Conservation (phyloP, 2,797 vertebrate species). For the Leuciscus waleckii region DNA sequence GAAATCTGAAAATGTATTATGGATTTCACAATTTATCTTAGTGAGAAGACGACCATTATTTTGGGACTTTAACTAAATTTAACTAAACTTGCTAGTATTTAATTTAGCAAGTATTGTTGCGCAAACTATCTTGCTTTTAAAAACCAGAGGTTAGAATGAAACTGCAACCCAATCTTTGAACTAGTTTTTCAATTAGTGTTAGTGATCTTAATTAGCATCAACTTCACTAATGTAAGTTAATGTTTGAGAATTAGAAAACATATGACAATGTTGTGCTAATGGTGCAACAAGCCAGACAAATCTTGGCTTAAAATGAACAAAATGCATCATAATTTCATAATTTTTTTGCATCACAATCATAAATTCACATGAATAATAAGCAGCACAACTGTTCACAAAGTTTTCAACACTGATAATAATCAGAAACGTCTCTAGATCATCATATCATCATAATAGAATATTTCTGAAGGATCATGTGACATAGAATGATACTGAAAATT, state of each 20-base stretch:
- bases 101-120: background rate
- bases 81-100: background rate
- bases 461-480: background rate
- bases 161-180: background rate
- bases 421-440: background rate
- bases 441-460: background rate
- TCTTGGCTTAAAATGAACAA: background rate
- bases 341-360: no score
- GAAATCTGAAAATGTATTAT: background rate
- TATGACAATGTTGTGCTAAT: background rate
- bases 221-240: background rate
- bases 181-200: background rate
- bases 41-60: background rate
- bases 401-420: background rate
- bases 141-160: background rate
- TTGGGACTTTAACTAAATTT: background rate
- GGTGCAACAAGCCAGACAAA: background rate
- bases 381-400: background rate
- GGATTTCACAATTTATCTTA: background rate
- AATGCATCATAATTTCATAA: no score
- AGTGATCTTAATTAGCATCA: background rate
- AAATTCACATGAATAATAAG: background rate
- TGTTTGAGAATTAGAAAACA: background rate
- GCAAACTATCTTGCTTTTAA: background rate
- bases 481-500: background rate